Conservation (phyloP, 2,888 invertebrate genomes). For the Sturmia bella region DNA sequence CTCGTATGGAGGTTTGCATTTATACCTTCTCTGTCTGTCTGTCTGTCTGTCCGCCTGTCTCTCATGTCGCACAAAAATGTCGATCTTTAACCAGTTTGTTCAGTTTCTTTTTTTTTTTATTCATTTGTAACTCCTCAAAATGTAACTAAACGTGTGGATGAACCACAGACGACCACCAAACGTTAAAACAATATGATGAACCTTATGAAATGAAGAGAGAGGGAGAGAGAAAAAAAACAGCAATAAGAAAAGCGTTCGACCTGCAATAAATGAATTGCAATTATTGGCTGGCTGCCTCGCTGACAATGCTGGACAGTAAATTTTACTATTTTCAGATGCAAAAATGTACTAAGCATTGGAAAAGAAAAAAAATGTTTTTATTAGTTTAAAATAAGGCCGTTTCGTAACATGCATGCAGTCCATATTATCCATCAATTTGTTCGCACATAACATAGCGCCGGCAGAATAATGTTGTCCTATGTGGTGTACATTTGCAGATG, state of each 20-base stretch:
- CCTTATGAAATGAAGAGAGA: too few species aligned
- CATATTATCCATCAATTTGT: too few species aligned
- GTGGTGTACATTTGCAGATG: too few species aligned
- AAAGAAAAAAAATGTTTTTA: constrained; percentile 26
- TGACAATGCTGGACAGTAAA: constrained; percentile 1
- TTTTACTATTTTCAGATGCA: neutral
- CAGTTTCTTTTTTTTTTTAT: constrained; percentile 39
- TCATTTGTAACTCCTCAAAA: constrained; percentile 52
- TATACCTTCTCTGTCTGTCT: constrained; percentile 34
- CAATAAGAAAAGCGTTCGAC: constrained; percentile 68
- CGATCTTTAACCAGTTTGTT: constrained; percentile 69
- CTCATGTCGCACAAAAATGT: constrained; percentile 61
- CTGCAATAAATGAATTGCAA: constrained; percentile 64
- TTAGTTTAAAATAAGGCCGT: neutral
- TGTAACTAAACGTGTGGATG: constrained; percentile 39
- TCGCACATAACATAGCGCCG: too few species aligned
- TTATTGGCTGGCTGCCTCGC: constrained; percentile 24
- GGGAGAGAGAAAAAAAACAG: constrained; percentile 40
- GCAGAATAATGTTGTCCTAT: too few species aligned
- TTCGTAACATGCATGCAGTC: constrained; percentile 6
- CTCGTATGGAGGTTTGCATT: neutral
- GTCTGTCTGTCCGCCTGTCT: constrained; percentile 30
- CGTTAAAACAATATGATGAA: constrained; percentile 34
- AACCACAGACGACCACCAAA: constrained; percentile 44
- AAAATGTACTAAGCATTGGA: constrained; percentile 41